Conservation (phyloP, 2,888 invertebrate species). For the Cataglyphis livida region DNA sequence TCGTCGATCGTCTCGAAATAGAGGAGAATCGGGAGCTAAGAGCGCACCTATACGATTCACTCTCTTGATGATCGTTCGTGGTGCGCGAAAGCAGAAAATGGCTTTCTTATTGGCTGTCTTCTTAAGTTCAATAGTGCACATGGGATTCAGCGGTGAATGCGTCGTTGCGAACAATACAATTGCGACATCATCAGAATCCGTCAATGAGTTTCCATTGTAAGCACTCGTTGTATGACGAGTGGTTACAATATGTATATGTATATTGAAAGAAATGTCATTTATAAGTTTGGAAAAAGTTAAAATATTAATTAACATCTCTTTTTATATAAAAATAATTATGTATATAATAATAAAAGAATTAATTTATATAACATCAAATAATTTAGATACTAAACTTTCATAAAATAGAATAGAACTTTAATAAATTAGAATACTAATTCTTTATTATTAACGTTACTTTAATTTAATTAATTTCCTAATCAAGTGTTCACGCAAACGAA, state of each 20-base stretch:
- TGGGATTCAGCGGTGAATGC: not conserved
- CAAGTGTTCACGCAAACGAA: conserved; percentile 38
- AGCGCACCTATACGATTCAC: conserved; percentile 3
- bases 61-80: conserved; percentile 18
- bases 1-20: not conserved
- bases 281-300: not conserved
- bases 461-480: conserved; percentile 49
- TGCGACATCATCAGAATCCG: not conserved
- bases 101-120: conserved; percentile 23
- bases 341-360: not conserved
- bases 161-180: conserved; percentile 2
- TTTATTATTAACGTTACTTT: conserved; percentile 20
- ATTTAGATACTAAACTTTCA: not conserved
- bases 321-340: not conserved
- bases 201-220: not conserved
- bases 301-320: conserved; percentile 9
- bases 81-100: conserved; percentile 24
- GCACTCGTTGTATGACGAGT: not conserved
- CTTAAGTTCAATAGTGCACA: conserved; percentile 20
- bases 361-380: not conserved
- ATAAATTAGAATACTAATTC: not conserved
- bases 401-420: not conserved
- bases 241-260: not conserved
- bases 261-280: not conserved
- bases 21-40: conserved; percentile 43